A percentile compares a stretch with the other conserved stretches of the same genome.
Conservation (phyloP, 2,797 vertebrate genomes). For the Peromyscus melanophrys region DNA sequence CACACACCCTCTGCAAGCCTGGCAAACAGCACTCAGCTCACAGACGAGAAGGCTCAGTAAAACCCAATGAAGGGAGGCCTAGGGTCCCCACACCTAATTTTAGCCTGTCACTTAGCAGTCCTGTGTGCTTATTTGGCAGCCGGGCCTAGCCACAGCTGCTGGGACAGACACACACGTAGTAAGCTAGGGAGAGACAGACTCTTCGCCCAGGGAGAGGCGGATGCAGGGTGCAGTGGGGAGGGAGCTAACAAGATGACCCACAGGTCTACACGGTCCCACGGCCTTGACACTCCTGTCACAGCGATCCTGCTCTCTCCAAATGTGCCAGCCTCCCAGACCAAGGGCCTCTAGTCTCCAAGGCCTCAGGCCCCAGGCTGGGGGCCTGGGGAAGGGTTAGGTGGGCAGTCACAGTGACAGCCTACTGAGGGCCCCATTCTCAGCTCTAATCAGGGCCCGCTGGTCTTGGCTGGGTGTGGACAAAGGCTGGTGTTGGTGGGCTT, state of each 20-base stretch:
- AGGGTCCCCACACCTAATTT: constrained; percentile 82
- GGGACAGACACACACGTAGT: constrained; percentile 77
- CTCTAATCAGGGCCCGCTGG: neutral
- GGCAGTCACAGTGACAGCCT: neutral
- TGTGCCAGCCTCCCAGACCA: neutral
- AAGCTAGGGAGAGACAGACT: constrained; percentile 52
- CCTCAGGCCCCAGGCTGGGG: neutral
- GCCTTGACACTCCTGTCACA: too few relatives aligned
- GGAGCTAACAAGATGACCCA: neutral
- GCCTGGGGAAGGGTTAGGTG: neutral
- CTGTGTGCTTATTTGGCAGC: constrained; percentile 78
- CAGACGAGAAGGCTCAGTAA: constrained; percentile 64
- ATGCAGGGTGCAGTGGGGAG: rapidly evolving
- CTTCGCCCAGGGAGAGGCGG: neutral
- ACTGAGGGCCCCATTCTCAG: neutral
- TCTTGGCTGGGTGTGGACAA: neutral
- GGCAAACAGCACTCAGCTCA: constrained; percentile 70
- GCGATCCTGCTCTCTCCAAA: neutral
- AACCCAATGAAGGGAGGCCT: constrained; percentile 66
- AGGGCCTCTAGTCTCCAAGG: neutral
- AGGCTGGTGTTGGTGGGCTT: neutral
- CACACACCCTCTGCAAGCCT: constrained; percentile 11
- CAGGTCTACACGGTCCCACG: neutral
- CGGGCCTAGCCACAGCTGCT: constrained; percentile 79
- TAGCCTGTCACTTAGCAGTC: constrained; percentile 78